Base-by-base conservation (phyloP, 1,140 invertebrate genomes). In the Drosophila kohkoa region DNA sequence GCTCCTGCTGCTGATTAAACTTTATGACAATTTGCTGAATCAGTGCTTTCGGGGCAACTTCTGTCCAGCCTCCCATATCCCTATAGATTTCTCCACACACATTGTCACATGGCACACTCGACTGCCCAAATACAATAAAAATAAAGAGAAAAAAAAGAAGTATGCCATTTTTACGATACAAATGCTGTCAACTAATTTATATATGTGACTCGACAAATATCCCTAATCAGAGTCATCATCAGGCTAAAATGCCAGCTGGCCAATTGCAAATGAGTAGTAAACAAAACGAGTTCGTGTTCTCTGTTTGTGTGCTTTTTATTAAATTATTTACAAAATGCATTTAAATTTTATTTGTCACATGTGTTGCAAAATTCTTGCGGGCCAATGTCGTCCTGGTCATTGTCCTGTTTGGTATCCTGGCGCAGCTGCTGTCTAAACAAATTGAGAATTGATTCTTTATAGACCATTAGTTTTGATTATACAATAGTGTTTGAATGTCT, bases 361-460 rank as follows among this genome's bases (percentile, higher is more conserved):
- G 75, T 86, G 82, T 64, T 73, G 62, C 25, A 67, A 83, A 25
- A 55, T 68, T 41, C 41, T 43, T 13, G 11, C 4, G 35, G 35
- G 35, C 59, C 52, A 52, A 67, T 64, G 68, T 15, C 58, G 54
- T 62, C 58, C 77, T 76, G 73, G 54, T 49, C 63, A 43, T 72
- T 69, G 71, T 86, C 70, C 79, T 69, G 60, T 64, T 25, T 25
- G 20, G n/a, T 65, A 49, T 67, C 77, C 73, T 66, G 70, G 25
- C 11, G 68, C 85, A 90, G 86, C 87, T 90, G 86, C 32, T 25
- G 58, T 79, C 86, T 82, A 91, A 91, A 87, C 89, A 91, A 91
- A 91, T 91, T 91, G 89, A 77, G 87, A 91, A 91, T 91, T 91
- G 89, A 91, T 91, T 91, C 89, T 91, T 91, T 91, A 91, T 91